Percentiles rank a stretch among this genome's conserved stretches.
Conservation (phyloP, 2,888 invertebrate species). For the Nomada lathburiana region DNA sequence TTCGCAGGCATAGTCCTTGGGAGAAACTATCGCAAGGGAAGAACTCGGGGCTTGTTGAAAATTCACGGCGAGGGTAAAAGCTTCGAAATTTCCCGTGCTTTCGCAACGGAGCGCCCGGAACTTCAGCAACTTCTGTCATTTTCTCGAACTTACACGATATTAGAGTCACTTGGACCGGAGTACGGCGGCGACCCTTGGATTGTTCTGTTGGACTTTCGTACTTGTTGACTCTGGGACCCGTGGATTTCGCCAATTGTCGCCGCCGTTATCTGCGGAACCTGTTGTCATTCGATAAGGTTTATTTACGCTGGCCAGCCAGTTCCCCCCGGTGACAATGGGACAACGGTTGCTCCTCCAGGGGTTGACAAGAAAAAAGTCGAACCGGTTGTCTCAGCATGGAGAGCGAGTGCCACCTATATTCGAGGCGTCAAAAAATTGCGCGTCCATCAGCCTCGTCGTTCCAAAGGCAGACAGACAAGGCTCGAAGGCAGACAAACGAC, state of each 20-base stretch:
- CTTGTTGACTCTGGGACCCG: slow-evolving; percentile 17
- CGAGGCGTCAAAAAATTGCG: too few species aligned
- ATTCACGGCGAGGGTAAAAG: slow-evolving; percentile 24
- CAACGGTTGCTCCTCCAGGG: too few species aligned
- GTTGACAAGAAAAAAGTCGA: too few species aligned
- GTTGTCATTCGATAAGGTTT: slow-evolving; percentile 2
- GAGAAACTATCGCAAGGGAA: background rate
- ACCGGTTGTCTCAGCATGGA: too few species aligned
- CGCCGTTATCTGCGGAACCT: background rate
- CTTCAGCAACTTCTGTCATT: slow-evolving; percentile 36
- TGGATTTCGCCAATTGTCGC: background rate
- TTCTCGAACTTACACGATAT: slow-evolving; percentile 33
- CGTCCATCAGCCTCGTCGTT: background rate
- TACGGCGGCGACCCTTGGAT: slow-evolving; percentile 23
- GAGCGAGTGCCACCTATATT: too few species aligned
- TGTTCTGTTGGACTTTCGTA: slow-evolving; percentile 30
- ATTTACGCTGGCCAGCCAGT: background rate
- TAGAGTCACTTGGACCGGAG: slow-evolving; percentile 19
- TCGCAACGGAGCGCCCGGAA: slow-evolving; percentile 14
- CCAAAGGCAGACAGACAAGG: background rate
- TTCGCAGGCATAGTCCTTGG: background rate
- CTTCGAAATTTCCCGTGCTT: slow-evolving; percentile 14
- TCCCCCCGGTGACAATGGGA: too few species aligned
- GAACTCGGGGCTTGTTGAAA: slow-evolving; percentile 18
- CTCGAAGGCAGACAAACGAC: slow-evolving; percentile 4